Evolutionary conservation across 2,113 vertebrate genomes (phyloP).

Genomic region (Callithrix jacchus): DNA sequence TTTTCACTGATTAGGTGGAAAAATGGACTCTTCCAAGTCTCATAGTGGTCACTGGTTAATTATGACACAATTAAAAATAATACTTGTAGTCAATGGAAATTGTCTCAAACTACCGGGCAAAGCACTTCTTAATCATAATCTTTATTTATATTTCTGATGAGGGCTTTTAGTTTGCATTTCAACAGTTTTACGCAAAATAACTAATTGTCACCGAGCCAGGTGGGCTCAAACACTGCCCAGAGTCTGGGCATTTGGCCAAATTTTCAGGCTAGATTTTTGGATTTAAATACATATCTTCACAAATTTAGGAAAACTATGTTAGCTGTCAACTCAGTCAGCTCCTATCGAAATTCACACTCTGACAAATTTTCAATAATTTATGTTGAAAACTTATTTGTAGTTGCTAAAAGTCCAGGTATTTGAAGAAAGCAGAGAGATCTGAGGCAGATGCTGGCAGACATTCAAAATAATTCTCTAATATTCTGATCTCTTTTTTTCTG

Average conservation of each 20-base stretch:
- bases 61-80: neutral
- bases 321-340: constrained; percentile 54
- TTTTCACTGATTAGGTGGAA: neutral
- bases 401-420: constrained; percentile 30
- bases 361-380: neutral
- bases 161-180: constrained; percentile 25
- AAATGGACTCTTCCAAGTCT: neutral
- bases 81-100: neutral
- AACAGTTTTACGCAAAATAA: constrained; percentile 38
- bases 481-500: neutral
- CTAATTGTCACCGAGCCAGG: constrained; percentile 9
- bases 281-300: constrained; percentile 29
- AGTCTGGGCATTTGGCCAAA: constrained; percentile 48
- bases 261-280: constrained; percentile 41
- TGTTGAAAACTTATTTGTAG: neutral
- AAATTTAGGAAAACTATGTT: constrained; percentile 10
- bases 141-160: constrained; percentile 35
- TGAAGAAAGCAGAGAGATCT: constrained; percentile 9
- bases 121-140: neutral
- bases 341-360: constrained; percentile 40
- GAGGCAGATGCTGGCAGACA: neutral
- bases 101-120: neutral
- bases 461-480: neutral
- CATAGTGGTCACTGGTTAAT: neutral
- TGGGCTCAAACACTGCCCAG: neutral